These are phyloP conservation scores for Montipora sp. DNA, from an alignment of 64 coral and sea anemone genomes.

Conservation along the genomic window DNA sequence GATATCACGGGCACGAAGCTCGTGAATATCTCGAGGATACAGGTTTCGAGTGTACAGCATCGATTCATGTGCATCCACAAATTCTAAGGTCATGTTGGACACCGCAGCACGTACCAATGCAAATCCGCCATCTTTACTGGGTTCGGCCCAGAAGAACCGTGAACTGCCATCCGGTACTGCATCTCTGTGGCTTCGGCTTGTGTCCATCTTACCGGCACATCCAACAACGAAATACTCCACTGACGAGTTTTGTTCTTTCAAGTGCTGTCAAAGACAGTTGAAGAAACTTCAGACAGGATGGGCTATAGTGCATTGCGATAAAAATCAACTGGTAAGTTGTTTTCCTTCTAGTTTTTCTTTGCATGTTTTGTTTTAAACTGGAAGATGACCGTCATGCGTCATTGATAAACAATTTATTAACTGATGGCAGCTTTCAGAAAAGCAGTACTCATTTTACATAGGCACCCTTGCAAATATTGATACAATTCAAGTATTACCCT, in stretches of 20 bases:
- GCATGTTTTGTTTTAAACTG: too few species aligned
- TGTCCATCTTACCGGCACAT: constrained; percentile 38
- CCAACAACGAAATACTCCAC: constrained; percentile 91
- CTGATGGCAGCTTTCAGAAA: too few species aligned
- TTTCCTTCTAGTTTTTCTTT: too few species aligned
- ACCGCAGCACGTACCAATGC: constrained; percentile 48
- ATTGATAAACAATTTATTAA: too few species aligned
- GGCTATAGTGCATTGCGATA: not conserved
- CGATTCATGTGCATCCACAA: constrained; percentile 46
- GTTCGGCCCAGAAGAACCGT: constrained; percentile 83
- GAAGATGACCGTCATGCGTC: too few species aligned
- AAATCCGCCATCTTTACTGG: constrained; percentile 65
- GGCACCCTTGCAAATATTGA: too few species aligned
- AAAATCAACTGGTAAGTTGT: not conserved
- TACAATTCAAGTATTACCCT: too few species aligned
- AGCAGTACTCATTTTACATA: too few species aligned
- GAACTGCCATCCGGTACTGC: constrained; percentile 62
- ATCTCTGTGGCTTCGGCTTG: constrained; percentile 21
- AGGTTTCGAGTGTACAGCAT: constrained; percentile 21
- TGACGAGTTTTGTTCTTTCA: constrained; percentile 72
- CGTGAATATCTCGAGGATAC: not conserved
- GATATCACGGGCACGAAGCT: not conserved
- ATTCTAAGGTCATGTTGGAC: constrained; percentile 51
- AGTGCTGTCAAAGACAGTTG: constrained; percentile 43
- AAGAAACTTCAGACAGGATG: too few species aligned